Evolutionary conservation across 2,797 vertebrate genomes (phyloP).

Genomic region (Apogon talboti): DNA sequence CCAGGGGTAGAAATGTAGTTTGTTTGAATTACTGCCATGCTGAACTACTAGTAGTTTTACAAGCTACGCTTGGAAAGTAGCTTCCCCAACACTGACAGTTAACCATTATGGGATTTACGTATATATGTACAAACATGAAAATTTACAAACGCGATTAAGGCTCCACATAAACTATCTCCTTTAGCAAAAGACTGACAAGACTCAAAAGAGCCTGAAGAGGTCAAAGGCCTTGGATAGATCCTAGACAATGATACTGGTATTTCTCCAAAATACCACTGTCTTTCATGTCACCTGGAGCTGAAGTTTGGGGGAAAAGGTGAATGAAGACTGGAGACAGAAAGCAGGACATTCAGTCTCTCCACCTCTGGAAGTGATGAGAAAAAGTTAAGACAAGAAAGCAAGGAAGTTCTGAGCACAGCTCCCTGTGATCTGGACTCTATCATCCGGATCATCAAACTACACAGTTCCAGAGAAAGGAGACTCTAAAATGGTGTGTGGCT

Average conservation of each 20-base stretch:
- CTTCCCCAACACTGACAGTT: no score
- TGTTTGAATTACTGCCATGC: no score
- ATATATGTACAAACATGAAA: slow-evolving; percentile 6
- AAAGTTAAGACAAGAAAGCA: slow-evolving; percentile 26
- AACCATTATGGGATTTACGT: neutral
- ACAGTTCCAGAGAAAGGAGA: slow-evolving; percentile 23
- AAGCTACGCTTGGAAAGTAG: no score
- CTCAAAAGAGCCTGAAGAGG: slow-evolving; percentile 20
- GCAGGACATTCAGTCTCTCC: slow-evolving; percentile 27
- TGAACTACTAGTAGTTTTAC: no score
- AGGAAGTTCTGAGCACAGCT: slow-evolving; percentile 10
- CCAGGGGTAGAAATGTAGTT: no score
- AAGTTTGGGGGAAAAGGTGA: slow-evolving; percentile 11
- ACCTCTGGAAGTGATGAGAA: slow-evolving; percentile 9
- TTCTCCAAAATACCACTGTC: slow-evolving; percentile 67
- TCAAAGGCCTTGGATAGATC: slow-evolving; percentile 39
- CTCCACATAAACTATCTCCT: neutral
- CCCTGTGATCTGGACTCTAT: slow-evolving; percentile 39
- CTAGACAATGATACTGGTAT: slow-evolving; percentile 46
- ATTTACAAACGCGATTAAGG: neutral
- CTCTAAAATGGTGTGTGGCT: slow-evolving; percentile 22
- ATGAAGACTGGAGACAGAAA: slow-evolving; percentile 28
- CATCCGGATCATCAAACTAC: slow-evolving; percentile 40
- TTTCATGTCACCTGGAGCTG: slow-evolving; percentile 50
- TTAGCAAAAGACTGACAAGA: no score